Percentiles rank a stretch among this genome's conserved stretches.
These are phyloP conservation scores for Tetheella fluctuosa DNA, from an alignment of 2,888 invertebrate genomes.

Conservation along the genomic window DNA sequence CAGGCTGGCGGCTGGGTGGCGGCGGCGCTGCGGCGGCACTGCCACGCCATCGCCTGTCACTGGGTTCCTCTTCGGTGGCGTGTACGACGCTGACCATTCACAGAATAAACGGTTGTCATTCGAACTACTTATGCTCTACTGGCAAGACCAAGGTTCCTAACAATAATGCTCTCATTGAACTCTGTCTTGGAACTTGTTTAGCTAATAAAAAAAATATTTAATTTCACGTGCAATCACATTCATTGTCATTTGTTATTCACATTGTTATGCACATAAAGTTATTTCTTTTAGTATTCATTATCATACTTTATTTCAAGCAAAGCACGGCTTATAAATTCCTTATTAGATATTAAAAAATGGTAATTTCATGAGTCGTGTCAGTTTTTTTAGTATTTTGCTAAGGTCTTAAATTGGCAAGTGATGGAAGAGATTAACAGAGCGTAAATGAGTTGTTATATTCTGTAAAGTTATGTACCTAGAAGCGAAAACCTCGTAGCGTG, in stretches of 20 bases:
- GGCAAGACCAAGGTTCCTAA: constrained; percentile 7
- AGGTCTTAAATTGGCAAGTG: constrained; percentile 33
- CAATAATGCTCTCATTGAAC: not conserved
- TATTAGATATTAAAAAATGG: constrained; percentile 25
- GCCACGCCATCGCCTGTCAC: constrained; percentile 86
- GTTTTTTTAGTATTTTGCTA: constrained; percentile 28
- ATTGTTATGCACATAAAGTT: constrained; percentile 11
- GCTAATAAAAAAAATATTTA: not conserved
- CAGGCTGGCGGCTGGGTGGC: constrained; percentile 76
- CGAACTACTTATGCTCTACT: constrained; percentile 42
- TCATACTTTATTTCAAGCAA: constrained; percentile 49
- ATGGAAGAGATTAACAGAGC: constrained; percentile 40
- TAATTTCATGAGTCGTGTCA: constrained; percentile 29
- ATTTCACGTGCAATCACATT: not conserved
- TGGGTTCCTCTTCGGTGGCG: constrained; percentile 85
- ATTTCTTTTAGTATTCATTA: constrained; percentile 27
- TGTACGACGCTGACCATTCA: constrained; percentile 78
- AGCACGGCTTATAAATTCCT: constrained; percentile 35
- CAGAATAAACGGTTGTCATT: constrained; percentile 80
- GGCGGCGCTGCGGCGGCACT: constrained; percentile 79
- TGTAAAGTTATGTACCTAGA: constrained; percentile 33
- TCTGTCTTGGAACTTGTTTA: not conserved
- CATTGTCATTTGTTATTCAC: not conserved
- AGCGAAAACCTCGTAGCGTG: constrained; percentile 57
- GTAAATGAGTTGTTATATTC: constrained; percentile 33